Evolutionary conservation across 2,888 invertebrate species (phyloP).

Genomic region (Axea sp.): DNA sequence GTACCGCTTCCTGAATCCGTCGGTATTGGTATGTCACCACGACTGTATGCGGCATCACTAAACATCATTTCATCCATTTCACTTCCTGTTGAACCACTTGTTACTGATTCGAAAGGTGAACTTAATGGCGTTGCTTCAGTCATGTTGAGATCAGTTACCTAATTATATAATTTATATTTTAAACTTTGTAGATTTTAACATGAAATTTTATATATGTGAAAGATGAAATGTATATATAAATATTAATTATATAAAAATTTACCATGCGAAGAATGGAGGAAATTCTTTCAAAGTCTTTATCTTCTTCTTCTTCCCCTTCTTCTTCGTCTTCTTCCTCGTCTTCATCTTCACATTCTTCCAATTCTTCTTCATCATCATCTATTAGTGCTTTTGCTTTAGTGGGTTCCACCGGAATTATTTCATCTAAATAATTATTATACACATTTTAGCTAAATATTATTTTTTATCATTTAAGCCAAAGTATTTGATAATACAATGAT

Average conservation of each 20-base stretch:
- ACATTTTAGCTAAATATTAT: too few species aligned
- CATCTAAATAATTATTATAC: slow-evolving; percentile 80
- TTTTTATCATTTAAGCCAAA: too few species aligned
- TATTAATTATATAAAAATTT: too few species aligned
- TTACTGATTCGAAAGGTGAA: slow-evolving; percentile 62
- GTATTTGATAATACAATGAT: too few species aligned
- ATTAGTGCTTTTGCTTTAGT: slow-evolving; percentile 77
- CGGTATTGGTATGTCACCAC: slow-evolving; percentile 71
- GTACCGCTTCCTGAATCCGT: slow-evolving; percentile 70
- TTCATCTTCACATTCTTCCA: slow-evolving; percentile 78
- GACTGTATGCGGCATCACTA: slow-evolving; percentile 69
- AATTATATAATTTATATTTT: too few species aligned
- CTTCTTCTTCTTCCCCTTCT: slow-evolving; percentile 73
- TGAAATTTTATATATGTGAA: too few species aligned
- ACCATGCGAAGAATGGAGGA: slow-evolving; percentile 67
- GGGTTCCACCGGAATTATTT: slow-evolving; percentile 83
- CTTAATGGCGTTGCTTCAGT: slow-evolving; percentile 68
- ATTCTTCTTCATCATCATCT: slow-evolving; percentile 75
- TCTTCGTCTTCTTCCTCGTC: too few species aligned
- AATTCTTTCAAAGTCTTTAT: slow-evolving; percentile 78
- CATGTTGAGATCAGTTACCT: slow-evolving; percentile 74
- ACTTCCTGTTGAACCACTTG: slow-evolving; percentile 56
- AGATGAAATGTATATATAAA: too few species aligned
- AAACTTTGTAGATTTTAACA: too few species aligned
- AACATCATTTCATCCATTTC: slow-evolving; percentile 72